phyloP scores from a whole-genome alignment of 2,888 invertebrate genomes.

The Ditula angustiorana region DNA sequence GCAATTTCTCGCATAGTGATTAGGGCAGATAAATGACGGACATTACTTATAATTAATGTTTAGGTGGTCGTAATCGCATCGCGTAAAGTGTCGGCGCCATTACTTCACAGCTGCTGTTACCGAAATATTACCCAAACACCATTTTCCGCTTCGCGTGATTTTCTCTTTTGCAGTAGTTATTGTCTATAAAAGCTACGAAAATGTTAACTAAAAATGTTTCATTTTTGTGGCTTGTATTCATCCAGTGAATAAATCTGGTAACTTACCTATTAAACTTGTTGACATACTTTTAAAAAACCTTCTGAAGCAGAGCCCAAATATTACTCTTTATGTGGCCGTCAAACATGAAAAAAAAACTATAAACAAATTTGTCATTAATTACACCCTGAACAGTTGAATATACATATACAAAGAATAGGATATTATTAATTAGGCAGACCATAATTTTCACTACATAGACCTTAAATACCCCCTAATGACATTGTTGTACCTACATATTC shows the following conservation, averaged over 20 bases:
- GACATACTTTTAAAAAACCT: neutral
- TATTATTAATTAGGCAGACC: no score
- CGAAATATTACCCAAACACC: conserved; percentile 81
- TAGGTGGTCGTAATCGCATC: conserved; percentile 85
- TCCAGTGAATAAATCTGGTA: neutral
- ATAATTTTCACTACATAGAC: no score
- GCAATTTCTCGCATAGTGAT: conserved; percentile 75
- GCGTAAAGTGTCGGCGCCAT: conserved; percentile 84
- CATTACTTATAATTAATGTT: conserved; percentile 86
- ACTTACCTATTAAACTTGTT: neutral
- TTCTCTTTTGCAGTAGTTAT: conserved; percentile 64
- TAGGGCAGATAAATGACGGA: conserved; percentile 84
- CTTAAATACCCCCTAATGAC: no score
- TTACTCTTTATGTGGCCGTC: no score
- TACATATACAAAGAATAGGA: no score
- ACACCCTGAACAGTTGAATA: no score
- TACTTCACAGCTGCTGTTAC: conserved; percentile 82
- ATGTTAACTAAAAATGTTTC: neutral
- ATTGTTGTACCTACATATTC: no score
- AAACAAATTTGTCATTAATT: no score
- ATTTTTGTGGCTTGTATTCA: neutral
- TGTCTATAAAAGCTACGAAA: neutral
- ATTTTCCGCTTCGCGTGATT: conserved; percentile 73
- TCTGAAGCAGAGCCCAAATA: no score
- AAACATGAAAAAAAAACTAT: no score